Evolutionary conservation across 1,140 invertebrate species (phyloP).

Genomic region (Bathynomus jamesi): DNA sequence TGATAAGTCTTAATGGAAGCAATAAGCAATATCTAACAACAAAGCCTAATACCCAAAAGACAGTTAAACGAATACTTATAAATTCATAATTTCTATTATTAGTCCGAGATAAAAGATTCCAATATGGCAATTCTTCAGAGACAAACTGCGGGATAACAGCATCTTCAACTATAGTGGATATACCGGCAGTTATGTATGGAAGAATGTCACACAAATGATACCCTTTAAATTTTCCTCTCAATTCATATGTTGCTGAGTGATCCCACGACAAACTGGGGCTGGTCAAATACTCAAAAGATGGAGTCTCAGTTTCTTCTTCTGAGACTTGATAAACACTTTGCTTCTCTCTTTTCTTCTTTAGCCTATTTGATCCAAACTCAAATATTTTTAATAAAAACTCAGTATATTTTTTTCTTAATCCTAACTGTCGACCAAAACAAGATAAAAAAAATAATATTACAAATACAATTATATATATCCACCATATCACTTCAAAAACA

Average conservation of each 20-base stretch:
- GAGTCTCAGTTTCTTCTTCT: constrained; percentile 12
- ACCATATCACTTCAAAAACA: constrained; percentile 3
- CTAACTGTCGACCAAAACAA: constrained; percentile 17
- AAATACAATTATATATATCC: constrained; percentile 24
- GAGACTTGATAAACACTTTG: constrained; percentile 7
- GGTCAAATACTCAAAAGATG: too few relatives aligned
- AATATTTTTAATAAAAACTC: constrained; percentile 22
- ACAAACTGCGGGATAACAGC: constrained; percentile 23
- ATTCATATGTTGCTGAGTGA: too few relatives aligned
- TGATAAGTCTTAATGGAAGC: constrained; percentile 70
- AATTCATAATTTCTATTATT: constrained; percentile 62
- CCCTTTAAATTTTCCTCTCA: too few relatives aligned
- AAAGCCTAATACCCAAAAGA: constrained; percentile 86
- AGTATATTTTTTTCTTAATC: constrained; percentile 23
- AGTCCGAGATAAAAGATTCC: constrained; percentile 30
- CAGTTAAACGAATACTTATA: constrained; percentile 76
- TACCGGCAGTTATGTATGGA: constrained; percentile 25
- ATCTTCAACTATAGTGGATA: constrained; percentile 30
- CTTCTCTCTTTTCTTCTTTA: neutral
- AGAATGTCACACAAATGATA: constrained; percentile 26
- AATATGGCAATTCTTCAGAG: constrained; percentile 26
- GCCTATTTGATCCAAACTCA: constrained; percentile 17
- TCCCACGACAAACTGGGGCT: too few relatives aligned
- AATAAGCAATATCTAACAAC: constrained; percentile 77
- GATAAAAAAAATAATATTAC: constrained; percentile 22